phyloP scores from a whole-genome alignment of 2,888 invertebrate genomes.

The Patella ulyssiponensis region DNA sequence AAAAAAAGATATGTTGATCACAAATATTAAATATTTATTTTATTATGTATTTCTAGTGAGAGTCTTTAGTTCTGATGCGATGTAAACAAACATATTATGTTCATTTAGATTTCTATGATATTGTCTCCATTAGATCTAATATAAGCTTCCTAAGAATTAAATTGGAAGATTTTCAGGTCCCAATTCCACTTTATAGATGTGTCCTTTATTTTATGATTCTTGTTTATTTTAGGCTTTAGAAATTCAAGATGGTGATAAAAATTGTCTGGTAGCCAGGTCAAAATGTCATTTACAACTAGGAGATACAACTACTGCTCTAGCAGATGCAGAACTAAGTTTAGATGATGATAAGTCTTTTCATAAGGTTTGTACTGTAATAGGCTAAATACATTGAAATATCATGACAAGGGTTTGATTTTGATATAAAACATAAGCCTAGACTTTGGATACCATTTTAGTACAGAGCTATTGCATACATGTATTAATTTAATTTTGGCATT shows the following conservation, averaged over 20 bases:
- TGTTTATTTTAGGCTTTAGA: conserved; percentile 78
- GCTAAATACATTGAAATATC: neutral
- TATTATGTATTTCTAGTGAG: too few relatives aligned
- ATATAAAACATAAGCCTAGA: too few relatives aligned
- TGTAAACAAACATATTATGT: too few relatives aligned
- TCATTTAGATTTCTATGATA: too few relatives aligned
- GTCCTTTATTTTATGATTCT: too few relatives aligned
- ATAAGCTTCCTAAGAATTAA: too few relatives aligned
- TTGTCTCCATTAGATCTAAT: too few relatives aligned
- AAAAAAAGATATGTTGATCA: too few relatives aligned
- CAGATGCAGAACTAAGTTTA: conserved; percentile 89
- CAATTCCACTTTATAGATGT: too few relatives aligned
- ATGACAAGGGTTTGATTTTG: neutral
- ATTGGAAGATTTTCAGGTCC: too few relatives aligned
- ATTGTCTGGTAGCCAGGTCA: conserved; percentile 89
- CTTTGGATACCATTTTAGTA: neutral
- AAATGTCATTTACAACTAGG: conserved; percentile 92
- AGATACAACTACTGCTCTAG: conserved; percentile 85
- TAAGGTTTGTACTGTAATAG: conserved; percentile 50
- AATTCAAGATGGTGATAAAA: conserved; percentile 86
- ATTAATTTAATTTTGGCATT: neutral
- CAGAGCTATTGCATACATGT: neutral
- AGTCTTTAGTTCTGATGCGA: too few relatives aligned
- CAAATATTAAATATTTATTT: too few relatives aligned
- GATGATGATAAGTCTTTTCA: conserved; percentile 70